Percentiles rank a stretch among this genome's conserved stretches.
Evolutionary conservation across 37 sponge, comb jelly and placozoan species (phyloP).

Genomic region (Beroe ovata): DNA sequence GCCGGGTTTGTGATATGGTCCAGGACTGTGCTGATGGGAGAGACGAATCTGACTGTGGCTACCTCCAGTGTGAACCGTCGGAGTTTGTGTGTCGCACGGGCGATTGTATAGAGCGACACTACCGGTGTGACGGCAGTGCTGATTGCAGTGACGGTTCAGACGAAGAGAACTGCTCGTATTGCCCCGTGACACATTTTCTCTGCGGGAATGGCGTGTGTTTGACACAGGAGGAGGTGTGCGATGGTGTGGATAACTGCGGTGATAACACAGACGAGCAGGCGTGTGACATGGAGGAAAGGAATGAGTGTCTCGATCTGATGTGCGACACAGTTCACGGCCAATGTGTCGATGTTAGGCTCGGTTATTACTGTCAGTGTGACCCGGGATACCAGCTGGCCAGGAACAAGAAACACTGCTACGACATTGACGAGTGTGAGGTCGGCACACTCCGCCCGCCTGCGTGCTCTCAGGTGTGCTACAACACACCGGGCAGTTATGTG

Average conservation of each 20-base stretch:
- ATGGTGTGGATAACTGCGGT: slow-evolving; percentile 35
- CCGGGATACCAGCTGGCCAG: slow-evolving; percentile 39
- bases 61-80: background rate
- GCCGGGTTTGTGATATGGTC: background rate
- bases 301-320: background rate
- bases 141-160: slow-evolving; percentile 24
- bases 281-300: background rate
- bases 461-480: slow-evolving; percentile 49
- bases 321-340: slow-evolving; percentile 23
- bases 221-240: slow-evolving; percentile 12
- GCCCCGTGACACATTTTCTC: background rate
- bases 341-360: slow-evolving; percentile 32
- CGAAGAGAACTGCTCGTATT: slow-evolving; percentile 27
- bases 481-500: slow-evolving; percentile 2
- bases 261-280: slow-evolving; percentile 23
- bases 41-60: slow-evolving; percentile 21
- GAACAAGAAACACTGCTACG: slow-evolving; percentile 51
- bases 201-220: slow-evolving; percentile 24
- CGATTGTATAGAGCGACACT: background rate
- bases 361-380: slow-evolving; percentile 61
- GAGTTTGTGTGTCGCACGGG: background rate
- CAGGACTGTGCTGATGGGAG: slow-evolving; percentile 27
- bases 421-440: slow-evolving; percentile 56
- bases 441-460: background rate
- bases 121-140: slow-evolving; percentile 41